Percentiles rank a stretch among this genome's conserved stretches.
phyloP scores from a whole-genome alignment of 2,888 invertebrate species.

The Xestoiulus laeticollis region DNA sequence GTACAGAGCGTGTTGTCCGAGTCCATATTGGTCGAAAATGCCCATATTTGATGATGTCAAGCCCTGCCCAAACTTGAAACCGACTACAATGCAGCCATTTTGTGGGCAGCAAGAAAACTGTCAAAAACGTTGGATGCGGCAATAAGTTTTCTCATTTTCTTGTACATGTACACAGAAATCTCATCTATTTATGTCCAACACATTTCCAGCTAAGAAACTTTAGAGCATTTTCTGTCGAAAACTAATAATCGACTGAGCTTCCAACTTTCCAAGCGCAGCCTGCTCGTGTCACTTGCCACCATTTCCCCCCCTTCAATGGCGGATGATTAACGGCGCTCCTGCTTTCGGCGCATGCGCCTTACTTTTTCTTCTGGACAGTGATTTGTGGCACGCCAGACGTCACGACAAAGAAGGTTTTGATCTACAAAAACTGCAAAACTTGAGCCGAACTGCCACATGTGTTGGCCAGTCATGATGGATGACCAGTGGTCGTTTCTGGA shows the following conservation, averaged over 20 bases:
- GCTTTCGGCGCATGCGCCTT: background rate
- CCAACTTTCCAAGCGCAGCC: background rate
- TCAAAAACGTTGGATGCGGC: background rate
- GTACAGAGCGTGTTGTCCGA: background rate
- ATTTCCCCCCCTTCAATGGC: conserved; percentile 1
- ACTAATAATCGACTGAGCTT: conserved; percentile 39
- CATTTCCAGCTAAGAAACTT: conserved; percentile 5
- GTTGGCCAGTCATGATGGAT: conserved; percentile 16
- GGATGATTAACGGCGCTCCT: background rate
- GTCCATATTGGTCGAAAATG: background rate
- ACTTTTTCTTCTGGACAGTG: background rate
- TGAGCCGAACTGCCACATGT: conserved; percentile 23
- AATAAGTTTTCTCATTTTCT: background rate
- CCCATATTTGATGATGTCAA: conserved; percentile 21
- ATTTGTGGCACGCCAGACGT: conserved; percentile 47
- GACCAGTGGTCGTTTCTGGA: conserved; percentile 22
- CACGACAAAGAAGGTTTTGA: conserved; percentile 44
- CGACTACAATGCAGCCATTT: background rate
- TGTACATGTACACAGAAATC: background rate
- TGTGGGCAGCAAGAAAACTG: background rate
- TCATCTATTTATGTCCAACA: conserved; percentile 1
- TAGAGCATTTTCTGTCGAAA: conserved; percentile 20
- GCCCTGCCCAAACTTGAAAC: background rate
- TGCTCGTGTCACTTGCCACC: conserved; percentile 32
- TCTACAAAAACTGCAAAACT: conserved; percentile 38